Evolutionary conservation across 2,797 vertebrate genomes (phyloP).

Genomic region (Sebastolobus altivelis): DNA sequence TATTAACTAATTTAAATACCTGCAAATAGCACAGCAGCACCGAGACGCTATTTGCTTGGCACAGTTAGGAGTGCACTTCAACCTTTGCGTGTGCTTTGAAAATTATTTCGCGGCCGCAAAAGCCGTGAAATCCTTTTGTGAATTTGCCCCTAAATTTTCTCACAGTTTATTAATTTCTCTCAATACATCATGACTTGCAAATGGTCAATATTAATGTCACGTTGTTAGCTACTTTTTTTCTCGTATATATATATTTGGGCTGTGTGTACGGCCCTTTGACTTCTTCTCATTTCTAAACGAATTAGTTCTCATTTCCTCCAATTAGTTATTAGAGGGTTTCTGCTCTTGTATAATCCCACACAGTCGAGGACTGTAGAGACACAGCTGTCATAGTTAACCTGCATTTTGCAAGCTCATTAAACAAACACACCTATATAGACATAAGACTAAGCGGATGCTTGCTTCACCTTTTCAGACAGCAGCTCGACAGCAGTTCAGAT

Average conservation of each 20-base stretch:
- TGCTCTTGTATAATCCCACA: not conserved
- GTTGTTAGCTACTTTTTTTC: not conserved
- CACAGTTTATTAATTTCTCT: not conserved
- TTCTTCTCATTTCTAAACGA: not conserved
- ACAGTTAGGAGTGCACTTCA: not conserved
- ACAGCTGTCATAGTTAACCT: not conserved
- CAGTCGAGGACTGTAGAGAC: not conserved
- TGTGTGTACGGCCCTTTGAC: not conserved
- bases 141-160: not conserved
- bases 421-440: slow-evolving; percentile 1
- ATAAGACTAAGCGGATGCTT: not conserved
- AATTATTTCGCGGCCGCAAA: not conserved
- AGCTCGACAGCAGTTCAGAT: not conserved
- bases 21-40: not conserved
- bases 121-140: not conserved
- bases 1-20: not conserved
- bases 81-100: not conserved
- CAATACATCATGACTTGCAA: not conserved
- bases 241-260: not conserved
- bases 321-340: slow-evolving; percentile 11
- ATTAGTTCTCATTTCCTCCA: not conserved
- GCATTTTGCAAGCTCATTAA: slow-evolving; percentile 3
- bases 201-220: not conserved
- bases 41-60: not conserved
- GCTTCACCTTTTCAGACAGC: not conserved